Base-by-base conservation (phyloP, 1,140 invertebrate species). In the Apis cerana region DNA sequence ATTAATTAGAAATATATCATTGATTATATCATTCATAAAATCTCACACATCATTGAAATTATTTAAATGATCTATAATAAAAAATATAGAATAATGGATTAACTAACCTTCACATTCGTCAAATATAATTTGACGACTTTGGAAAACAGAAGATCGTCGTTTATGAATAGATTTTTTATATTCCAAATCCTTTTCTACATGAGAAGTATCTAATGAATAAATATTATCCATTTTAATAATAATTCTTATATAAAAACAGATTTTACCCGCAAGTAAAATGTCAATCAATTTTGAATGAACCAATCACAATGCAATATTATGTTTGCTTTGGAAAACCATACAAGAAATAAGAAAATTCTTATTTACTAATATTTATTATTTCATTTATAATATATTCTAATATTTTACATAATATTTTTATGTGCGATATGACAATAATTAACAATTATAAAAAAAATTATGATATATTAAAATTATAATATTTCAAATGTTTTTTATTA, bases 101-200 rank as follows among this genome's bases (percentile, higher is more conserved):
- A 58, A 71, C 88, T 85, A 87, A 90, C 88, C 85, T 89, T 81
- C 50, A 67, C 61, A 2, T 13, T 61, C 54, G 9, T 85, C 48
- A 27, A 43, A 48, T 15, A 23, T 12, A 33, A 79, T 64, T 0
- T 74, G 69, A 54, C 85, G 84, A 43, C 84, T 74, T 17, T 88
- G 84, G 27, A 92, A 92, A 76, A 92, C 54, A 12, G 80, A 87
- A 10, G 91, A 92, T 59, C 91, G 84, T 1, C 91, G 86, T 87
- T 92, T 92, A 11, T 77, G 17, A n/a, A 76, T 2, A 27, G 23
- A 33, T 17, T 67, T 88, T 5, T 75, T 65, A 10, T 50, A 50
- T 19, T 72, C n/a, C 13, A 10, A 54, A 21, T 67, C 33, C 7
- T 48, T 70, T 50, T 82, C 67, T 5, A 50, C 23, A 1, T 75